Evolutionary conservation across 2,888 invertebrate genomes (phyloP).

Genomic region (Enoplolaimus lenunculus): DNA sequence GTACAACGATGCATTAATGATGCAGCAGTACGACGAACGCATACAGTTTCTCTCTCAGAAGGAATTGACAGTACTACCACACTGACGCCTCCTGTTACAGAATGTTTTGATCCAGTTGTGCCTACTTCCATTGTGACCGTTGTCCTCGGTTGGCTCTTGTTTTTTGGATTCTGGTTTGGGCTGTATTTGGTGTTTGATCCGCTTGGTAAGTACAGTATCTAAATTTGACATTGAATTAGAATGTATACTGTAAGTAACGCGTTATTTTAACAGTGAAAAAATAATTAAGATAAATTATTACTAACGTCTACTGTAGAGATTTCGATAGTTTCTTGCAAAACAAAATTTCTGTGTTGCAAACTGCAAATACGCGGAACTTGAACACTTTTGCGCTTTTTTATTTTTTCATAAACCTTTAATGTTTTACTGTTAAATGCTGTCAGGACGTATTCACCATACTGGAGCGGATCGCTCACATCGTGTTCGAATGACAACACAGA

Average conservation of each 20-base stretch:
- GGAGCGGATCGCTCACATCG: conserved; percentile 18
- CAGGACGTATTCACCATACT: neutral
- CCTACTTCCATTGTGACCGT: conserved; percentile 52
- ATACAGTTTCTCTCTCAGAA: neutral
- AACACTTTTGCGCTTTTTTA: too few species aligned
- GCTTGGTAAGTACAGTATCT: too few species aligned
- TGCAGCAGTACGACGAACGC: neutral
- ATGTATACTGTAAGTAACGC: too few species aligned
- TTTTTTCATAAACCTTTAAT: too few species aligned
- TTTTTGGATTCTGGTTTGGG: conserved; percentile 58
- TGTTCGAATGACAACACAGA: conserved; percentile 22
- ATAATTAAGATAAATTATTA: too few species aligned
- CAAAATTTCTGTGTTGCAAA: too few species aligned
- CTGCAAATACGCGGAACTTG: too few species aligned
- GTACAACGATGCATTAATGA: neutral
- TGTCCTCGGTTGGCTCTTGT: conserved; percentile 64
- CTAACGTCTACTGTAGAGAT: too few species aligned
- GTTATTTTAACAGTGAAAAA: too few species aligned
- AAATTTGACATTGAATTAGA: too few species aligned
- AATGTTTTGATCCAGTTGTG: neutral
- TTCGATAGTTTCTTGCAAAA: too few species aligned
- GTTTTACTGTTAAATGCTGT: too few species aligned
- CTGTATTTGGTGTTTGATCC: conserved; percentile 68
- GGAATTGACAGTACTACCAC: neutral
- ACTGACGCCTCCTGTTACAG: neutral